These are phyloP conservation scores for Brachionus plicatilis DNA, from an alignment of 1,140 invertebrate genomes.

Conservation along the genomic window DNA sequence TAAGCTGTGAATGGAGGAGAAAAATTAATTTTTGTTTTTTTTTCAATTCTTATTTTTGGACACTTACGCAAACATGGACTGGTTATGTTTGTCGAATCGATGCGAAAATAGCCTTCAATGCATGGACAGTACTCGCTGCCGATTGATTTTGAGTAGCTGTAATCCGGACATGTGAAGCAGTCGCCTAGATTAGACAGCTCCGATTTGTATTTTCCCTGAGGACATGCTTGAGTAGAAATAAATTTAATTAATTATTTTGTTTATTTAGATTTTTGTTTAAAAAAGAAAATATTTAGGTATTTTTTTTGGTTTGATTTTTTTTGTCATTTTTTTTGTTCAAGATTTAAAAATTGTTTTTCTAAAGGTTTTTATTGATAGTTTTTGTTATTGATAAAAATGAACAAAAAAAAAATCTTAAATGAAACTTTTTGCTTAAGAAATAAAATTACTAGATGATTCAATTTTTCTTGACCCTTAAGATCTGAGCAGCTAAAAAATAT, in stretches of 20 bases:
- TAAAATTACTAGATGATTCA: too few species aligned
- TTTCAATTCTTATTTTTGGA: background rate
- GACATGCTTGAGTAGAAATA: conserved; percentile 17
- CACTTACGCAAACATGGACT: conserved; percentile 26
- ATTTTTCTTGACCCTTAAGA: too few species aligned
- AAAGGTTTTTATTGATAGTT: too few species aligned
- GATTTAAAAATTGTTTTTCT: too few species aligned
- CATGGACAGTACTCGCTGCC: background rate
- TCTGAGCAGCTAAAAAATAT: too few species aligned
- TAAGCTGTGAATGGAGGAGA: background rate
- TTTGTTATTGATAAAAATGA: too few species aligned
- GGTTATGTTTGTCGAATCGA: background rate
- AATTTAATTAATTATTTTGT: background rate
- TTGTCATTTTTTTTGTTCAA: too few species aligned
- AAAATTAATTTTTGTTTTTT: background rate
- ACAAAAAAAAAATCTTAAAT: too few species aligned
- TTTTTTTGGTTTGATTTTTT: too few species aligned
- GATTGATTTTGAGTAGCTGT: background rate
- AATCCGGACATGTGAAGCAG: conserved; percentile 5
- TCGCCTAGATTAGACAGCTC: background rate
- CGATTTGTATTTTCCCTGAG: conserved; percentile 23
- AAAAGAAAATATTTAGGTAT: too few species aligned
- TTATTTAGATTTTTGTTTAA: background rate
- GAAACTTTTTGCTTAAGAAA: too few species aligned
- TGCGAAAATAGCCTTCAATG: conserved; percentile 7